phyloP scores from a whole-genome alignment of 2,888 invertebrate species.

The Capitulum mitella region DNA sequence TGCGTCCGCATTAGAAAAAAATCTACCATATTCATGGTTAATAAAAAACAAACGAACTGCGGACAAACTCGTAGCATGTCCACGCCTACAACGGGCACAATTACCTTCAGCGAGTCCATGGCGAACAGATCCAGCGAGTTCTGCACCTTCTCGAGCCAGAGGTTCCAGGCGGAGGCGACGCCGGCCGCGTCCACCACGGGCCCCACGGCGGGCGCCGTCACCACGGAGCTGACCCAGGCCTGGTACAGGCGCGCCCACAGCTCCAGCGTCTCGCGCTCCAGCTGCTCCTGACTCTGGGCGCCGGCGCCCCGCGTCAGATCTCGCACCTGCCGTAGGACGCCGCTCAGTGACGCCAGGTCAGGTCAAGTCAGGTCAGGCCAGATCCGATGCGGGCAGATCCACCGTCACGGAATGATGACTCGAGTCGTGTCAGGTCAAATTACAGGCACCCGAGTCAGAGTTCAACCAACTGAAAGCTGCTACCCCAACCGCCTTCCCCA shows the following conservation, averaged over 20 bases:
- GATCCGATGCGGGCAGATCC: too few species aligned
- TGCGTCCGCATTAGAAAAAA: too few species aligned
- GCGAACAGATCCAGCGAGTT: constrained; percentile 30
- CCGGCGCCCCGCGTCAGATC: constrained; percentile 22
- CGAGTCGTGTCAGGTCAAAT: background rate
- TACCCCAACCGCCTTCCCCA: too few species aligned
- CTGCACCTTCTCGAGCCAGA: constrained; percentile 38
- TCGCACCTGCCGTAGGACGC: background rate
- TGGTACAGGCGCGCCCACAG: constrained; percentile 91
- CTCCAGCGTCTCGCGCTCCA: constrained; percentile 82
- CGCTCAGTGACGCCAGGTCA: background rate
- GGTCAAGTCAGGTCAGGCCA: too few species aligned
- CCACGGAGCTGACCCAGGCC: constrained; percentile 62
- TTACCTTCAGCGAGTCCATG: background rate
- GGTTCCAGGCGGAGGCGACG: constrained; percentile 37
- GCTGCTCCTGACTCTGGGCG: constrained; percentile 46
- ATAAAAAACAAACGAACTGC: too few species aligned
- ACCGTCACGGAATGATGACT: too few species aligned
- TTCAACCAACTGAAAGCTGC: background rate
- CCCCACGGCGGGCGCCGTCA: constrained; percentile 29
- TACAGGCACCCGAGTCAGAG: background rate
- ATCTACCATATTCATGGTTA: too few species aligned
- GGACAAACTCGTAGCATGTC: too few species aligned
- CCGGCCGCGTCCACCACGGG: constrained; percentile 35
- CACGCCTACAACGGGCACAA: too few species aligned